Conservation (phyloP, 2,113 vertebrate species). For the Hipposideros armiger region DNA sequence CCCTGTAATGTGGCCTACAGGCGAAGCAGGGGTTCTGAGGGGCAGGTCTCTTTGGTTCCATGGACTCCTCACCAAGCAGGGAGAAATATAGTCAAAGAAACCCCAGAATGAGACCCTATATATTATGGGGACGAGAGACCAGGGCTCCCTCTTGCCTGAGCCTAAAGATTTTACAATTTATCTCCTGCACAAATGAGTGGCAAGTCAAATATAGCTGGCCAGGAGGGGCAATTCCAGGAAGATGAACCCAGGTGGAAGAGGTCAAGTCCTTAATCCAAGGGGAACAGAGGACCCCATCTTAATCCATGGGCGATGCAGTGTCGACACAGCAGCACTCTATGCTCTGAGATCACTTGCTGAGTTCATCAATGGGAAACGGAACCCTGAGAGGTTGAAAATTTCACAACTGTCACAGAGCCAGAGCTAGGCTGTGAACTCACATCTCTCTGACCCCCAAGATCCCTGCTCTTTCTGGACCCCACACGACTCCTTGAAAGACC, state of each 20-base stretch:
- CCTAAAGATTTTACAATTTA: not conserved
- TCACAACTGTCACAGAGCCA: not conserved
- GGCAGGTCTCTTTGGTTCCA: not conserved
- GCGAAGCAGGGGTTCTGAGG: not conserved
- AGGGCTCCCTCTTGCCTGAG: not conserved
- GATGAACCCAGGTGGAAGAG: not conserved
- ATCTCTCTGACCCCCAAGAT: not conserved
- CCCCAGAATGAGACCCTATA: not conserved
- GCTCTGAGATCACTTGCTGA: not conserved
- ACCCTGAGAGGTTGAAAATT: not conserved
- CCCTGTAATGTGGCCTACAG: not conserved
- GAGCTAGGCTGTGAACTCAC: not conserved
- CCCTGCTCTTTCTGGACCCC: not conserved
- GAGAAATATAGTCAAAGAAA: not conserved
- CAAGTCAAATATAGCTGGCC: not conserved
- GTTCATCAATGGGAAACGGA: not conserved
- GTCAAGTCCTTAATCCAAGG: not conserved
- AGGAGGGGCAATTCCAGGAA: not conserved
- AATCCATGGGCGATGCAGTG: not conserved
- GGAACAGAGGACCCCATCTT: not conserved
- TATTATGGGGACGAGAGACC: not conserved
- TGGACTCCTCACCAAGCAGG: not conserved
- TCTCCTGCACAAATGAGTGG: not conserved
- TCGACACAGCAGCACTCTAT: not conserved
- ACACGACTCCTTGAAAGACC: not conserved